Evolutionary conservation across 2,888 invertebrate genomes (phyloP).

Genomic region (Tetragonula carbonaria): DNA sequence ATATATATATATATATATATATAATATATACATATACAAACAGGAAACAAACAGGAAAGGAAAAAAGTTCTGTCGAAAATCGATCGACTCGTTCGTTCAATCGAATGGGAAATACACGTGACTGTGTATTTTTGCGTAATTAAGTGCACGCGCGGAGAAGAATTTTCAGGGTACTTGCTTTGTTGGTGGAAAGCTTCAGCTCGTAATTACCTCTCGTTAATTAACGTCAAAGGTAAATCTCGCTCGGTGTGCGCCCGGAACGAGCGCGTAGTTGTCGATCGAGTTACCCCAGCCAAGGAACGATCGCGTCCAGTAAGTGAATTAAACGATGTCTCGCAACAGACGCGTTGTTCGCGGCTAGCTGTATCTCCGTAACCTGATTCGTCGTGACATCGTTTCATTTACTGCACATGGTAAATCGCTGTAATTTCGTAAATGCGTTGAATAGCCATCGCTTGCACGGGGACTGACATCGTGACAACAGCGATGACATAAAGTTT

Average conservation of each 20-base stretch:
- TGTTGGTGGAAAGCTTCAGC: background rate
- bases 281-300: constrained; percentile 34
- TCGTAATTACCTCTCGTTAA: constrained; percentile 64
- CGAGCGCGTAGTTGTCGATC: constrained; percentile 21
- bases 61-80: background rate
- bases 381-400: constrained; percentile 37
- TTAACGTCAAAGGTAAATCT: constrained; percentile 46
- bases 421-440: constrained; percentile 72
- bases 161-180: constrained; percentile 43
- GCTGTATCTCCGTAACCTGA: constrained; percentile 19
- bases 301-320: constrained; percentile 66
- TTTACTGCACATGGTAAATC: constrained; percentile 54
- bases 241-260: background rate
- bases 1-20: too few relatives aligned
- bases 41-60: too few relatives aligned
- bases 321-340: constrained; percentile 62
- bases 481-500: too few relatives aligned
- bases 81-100: constrained; percentile 8
- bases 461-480: constrained; percentile 19
- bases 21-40: too few relatives aligned
- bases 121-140: constrained; percentile 50
- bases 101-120: constrained; percentile 42
- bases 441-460: constrained; percentile 50
- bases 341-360: constrained; percentile 25
- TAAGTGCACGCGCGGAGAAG: constrained; percentile 32